These are phyloP conservation scores for Amblyopsis rosae DNA, from an alignment of 2,113 vertebrate genomes.

Conservation along the genomic window DNA sequence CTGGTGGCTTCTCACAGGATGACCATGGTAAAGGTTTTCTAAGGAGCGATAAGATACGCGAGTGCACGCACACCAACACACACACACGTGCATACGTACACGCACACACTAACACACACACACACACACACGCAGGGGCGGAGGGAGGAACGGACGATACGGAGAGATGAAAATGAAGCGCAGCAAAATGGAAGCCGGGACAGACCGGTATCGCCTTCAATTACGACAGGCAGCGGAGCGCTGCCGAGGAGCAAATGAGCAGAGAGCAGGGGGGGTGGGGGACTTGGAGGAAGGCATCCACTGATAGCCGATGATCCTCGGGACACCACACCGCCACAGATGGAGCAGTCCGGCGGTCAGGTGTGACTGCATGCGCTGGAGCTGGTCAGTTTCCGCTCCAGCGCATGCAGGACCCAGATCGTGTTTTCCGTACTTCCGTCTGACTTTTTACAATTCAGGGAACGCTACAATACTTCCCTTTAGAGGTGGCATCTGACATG, in stretches of 20 bases:
- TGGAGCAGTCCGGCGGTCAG: constrained; percentile 52
- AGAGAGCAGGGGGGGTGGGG: constrained; percentile 41
- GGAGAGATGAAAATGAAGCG: constrained; percentile 9
- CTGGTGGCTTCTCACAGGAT: constrained; percentile 10
- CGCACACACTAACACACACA: no score
- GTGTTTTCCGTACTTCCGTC: no score
- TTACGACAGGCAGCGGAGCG: constrained; percentile 74
- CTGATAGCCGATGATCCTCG: constrained; percentile 71
- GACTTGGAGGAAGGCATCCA: constrained; percentile 47
- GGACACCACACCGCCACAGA: constrained; percentile 55
- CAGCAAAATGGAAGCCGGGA: constrained; percentile 61
- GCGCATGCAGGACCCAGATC: background rate
- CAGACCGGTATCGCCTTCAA: constrained; percentile 71
- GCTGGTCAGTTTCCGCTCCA: no score
- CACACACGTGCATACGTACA: background rate
- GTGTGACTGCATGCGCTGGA: constrained; percentile 37
- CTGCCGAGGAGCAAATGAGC: constrained; percentile 68
- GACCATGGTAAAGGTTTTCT: constrained; percentile 31
- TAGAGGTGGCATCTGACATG: no score
- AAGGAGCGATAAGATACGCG: constrained; percentile 30
- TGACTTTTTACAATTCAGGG: no score
- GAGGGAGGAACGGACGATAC: background rate
- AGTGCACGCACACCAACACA: constrained; percentile 7
- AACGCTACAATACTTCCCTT: no score
- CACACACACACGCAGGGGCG: background rate